Conservation (phyloP, 2,797 vertebrate genomes). For the Enteromius anoplus region DNA sequence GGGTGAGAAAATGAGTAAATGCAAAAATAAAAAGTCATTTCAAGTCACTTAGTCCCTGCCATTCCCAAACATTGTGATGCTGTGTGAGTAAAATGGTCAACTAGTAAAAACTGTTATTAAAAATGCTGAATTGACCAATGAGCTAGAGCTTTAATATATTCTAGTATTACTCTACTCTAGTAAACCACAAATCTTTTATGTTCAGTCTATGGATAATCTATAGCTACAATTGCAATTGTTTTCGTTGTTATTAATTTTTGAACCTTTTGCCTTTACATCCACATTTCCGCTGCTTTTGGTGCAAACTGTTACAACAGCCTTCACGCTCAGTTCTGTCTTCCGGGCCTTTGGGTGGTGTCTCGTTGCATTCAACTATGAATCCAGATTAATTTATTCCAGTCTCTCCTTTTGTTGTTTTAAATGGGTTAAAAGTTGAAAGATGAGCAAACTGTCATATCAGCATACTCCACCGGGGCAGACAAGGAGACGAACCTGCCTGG, state of each 20-base stretch:
- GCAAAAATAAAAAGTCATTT: not conserved
- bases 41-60: not conserved
- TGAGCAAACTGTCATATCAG: conserved; percentile 59
- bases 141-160: not conserved
- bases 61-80: not conserved
- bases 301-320: conserved; percentile 20
- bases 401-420: conserved; percentile 40
- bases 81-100: not conserved
- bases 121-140: not conserved
- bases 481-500: conserved; percentile 44
- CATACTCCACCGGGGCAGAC: conserved; percentile 57
- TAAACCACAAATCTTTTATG: not conserved
- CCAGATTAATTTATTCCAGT: conserved; percentile 44
- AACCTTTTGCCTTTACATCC: not conserved
- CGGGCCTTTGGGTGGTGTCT: conserved; percentile 22
- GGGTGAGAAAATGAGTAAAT: not conserved
- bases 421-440: conserved; percentile 56
- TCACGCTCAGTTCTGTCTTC: not conserved
- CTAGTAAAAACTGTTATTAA: not conserved
- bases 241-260: not conserved
- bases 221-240: not conserved
- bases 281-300: not conserved
- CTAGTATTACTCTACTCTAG: not conserved
- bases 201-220: not conserved
- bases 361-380: conserved; percentile 42